These are phyloP conservation scores for Poeciliopsis retropinna DNA, from an alignment of 2,113 vertebrate species.

Conservation along the genomic window DNA sequence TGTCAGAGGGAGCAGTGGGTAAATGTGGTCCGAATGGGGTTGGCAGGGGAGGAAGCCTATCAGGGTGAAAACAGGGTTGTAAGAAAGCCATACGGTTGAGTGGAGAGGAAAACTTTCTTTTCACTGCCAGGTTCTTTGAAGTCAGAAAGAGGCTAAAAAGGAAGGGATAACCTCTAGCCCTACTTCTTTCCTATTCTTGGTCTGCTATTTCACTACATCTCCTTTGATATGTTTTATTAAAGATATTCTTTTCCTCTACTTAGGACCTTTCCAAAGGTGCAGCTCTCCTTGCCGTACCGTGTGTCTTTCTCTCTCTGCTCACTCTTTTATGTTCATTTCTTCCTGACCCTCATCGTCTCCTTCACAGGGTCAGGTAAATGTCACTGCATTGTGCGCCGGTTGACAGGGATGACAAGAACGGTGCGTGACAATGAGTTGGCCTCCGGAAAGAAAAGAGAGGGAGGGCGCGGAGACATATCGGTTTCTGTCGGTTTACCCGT, in stretches of 20 bases:
- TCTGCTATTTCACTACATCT: neutral
- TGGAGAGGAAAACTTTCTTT: conserved; percentile 64
- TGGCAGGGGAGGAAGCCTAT: conserved; percentile 11
- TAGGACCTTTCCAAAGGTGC: conserved; percentile 12
- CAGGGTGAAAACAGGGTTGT: conserved; percentile 10
- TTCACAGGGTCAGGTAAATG: conserved; percentile 59
- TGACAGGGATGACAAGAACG: conserved; percentile 56
- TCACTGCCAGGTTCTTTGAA: conserved; percentile 70
- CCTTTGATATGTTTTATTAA: conserved; percentile 21
- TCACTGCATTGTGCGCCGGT: conserved; percentile 62
- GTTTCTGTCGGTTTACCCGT: conserved; percentile 44
- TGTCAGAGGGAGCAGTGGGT: conserved; percentile 17
- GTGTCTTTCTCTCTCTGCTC: neutral
- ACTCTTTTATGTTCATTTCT: conserved; percentile 9
- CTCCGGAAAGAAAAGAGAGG: conserved; percentile 34
- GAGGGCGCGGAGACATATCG: conserved; percentile 28
- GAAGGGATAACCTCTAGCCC: conserved; percentile 14
- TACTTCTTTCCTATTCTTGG: conserved; percentile 20
- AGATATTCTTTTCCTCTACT: conserved; percentile 8
- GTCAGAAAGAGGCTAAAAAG: conserved; percentile 45
- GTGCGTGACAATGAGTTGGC: conserved; percentile 61
- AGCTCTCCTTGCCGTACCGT: conserved; percentile 1
- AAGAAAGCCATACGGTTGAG: conserved; percentile 55
- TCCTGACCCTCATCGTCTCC: conserved; percentile 24
- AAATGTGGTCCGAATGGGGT: conserved; percentile 23